Evolutionary conservation across 92 coral and sea anemone species (phyloP), one percentile per base, ranked within the genome.

Genomic region (Palythoa grandiflora): DNA sequence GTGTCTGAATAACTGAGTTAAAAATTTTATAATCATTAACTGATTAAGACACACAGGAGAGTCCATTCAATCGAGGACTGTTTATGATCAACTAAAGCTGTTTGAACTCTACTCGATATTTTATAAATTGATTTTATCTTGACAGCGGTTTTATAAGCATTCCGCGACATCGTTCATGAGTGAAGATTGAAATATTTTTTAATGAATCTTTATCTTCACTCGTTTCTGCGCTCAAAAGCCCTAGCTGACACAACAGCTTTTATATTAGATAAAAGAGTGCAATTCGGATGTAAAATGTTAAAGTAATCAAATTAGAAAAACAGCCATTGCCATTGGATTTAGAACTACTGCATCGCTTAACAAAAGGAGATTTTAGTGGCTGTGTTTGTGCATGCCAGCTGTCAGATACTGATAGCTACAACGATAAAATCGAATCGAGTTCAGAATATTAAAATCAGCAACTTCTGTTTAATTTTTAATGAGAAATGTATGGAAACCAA

Each of bases 401-500:
- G 85, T 39, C 71, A 38, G 85, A 66, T 81, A 21, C 71, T 61
- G 85, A 66, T 81, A 21, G 60, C 38, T 11, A 16, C 9, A 38
- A 39, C 11, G 66, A 53, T 21, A 51, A 38, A 6, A 71, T 6
- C 35, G 36, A 78, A 78, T 78, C 35, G 47, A 66, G 21, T 44
- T 57, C 73, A 81, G 44, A 79, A 79, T 38, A 79, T 79, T 37
- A 38, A 35, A 71, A 59, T 61, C 40, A 57, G 20, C 51, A 20
- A 81, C 70, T 9, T 17, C 61, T 47, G 75, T 44, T 81, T 81
- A 81, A 81, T 65, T 39, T 80, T 80, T 80, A 66, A 80, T 80
- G 54, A 40, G n/a, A 80, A 61, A 36, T 51, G 80, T 78, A 17
- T 79, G 72, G 16, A 79, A 79, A 15, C 36, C 71, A 16, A n/a